Evolutionary conservation across 2,113 vertebrate genomes (phyloP).

Genomic region (Petromus typicus): DNA sequence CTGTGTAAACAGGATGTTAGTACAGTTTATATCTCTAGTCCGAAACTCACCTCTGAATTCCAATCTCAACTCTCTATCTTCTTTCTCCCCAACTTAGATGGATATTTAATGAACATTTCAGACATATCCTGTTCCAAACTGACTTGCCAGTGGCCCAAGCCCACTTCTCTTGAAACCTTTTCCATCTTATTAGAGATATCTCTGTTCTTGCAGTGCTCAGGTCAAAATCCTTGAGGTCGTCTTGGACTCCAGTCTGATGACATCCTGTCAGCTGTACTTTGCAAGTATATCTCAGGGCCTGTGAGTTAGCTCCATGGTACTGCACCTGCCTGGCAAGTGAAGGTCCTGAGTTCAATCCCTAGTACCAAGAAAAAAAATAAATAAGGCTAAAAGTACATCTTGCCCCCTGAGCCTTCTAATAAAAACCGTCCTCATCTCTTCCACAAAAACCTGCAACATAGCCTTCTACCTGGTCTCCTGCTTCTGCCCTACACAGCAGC

Average conservation of each 20-base stretch:
- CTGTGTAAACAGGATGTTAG: background rate
- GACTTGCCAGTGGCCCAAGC: background rate
- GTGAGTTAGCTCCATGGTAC: too few relatives aligned
- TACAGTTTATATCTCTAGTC: background rate
- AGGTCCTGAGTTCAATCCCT: too few relatives aligned
- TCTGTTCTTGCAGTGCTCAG: background rate
- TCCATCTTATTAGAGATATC: background rate
- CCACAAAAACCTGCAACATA: accelerated
- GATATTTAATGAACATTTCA: background rate
- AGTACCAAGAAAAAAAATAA: too few relatives aligned
- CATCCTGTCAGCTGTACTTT: background rate
- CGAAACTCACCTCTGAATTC: background rate
- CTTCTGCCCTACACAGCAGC: background rate
- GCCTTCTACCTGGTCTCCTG: background rate
- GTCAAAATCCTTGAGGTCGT: background rate
- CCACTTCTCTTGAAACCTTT: background rate
- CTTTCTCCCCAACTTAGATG: background rate
- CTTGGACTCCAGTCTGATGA: background rate
- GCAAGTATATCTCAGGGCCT: background rate
- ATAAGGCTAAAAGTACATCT: background rate
- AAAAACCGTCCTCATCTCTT: background rate
- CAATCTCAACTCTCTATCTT: background rate
- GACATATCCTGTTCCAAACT: background rate
- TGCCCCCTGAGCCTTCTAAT: background rate
- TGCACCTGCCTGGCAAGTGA: too few relatives aligned